Conservation (phyloP, 2,113 vertebrate species). For the Aptenodytes forsteri region DNA sequence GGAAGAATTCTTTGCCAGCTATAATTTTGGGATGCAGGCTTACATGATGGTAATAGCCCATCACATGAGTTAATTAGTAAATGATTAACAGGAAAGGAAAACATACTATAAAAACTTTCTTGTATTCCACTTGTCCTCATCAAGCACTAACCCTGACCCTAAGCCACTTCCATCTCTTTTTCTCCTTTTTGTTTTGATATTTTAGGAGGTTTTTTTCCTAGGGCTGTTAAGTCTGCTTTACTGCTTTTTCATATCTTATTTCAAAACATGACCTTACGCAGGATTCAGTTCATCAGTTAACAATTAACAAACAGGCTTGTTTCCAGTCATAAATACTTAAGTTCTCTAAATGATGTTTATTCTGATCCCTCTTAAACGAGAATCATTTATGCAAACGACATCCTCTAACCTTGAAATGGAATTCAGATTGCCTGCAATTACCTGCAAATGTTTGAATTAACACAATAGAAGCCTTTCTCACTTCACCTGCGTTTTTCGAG, state of each 20-base stretch:
- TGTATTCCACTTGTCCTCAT: neutral
- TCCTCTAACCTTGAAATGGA: neutral
- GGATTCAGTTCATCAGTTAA: slow-evolving; percentile 8
- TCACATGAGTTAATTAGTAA: neutral
- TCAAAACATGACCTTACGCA: neutral
- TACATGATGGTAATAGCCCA: neutral
- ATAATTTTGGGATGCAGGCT: neutral
- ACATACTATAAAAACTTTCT: neutral
- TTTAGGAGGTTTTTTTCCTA: neutral
- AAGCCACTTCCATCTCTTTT: neutral
- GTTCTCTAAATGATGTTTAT: slow-evolving; percentile 2
- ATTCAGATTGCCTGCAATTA: neutral
- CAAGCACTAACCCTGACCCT: neutral
- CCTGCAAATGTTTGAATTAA: neutral
- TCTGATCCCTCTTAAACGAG: neutral
- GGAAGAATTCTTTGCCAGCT: neutral
- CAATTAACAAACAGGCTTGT: neutral
- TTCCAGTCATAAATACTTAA: slow-evolving; percentile 6
- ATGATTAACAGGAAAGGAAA: neutral
- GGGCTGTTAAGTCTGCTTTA: neutral
- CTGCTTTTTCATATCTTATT: neutral
- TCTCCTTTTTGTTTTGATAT: neutral
- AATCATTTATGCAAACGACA: neutral
- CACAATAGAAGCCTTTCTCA: neutral
- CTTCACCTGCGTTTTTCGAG: neutral